A percentile compares a stretch with the other conserved stretches of the same genome.
These are phyloP conservation scores for Mesocricetus auratus DNA, from an alignment of 2,113 vertebrate species.

Conservation along the genomic window DNA sequence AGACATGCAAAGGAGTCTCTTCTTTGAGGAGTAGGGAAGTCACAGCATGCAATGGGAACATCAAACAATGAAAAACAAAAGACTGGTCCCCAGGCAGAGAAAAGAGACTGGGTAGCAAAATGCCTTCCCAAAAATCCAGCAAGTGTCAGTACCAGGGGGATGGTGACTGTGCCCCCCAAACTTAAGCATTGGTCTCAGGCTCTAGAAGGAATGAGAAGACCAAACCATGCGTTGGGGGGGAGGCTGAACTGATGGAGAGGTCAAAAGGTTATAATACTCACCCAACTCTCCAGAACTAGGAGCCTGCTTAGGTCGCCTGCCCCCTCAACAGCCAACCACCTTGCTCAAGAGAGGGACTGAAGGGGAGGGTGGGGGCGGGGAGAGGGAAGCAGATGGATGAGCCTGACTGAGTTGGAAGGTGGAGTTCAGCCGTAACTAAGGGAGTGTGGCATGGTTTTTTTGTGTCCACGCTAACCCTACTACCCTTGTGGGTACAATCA, in stretches of 20 bases:
- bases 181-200: slow-evolving; percentile 51
- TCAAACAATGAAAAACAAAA: slow-evolving; percentile 68
- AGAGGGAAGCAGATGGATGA: not conserved
- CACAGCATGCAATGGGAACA: slow-evolving; percentile 80
- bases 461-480: slow-evolving; percentile 70
- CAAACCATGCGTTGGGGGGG: slow-evolving; percentile 71
- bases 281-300: slow-evolving; percentile 49
- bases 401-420: slow-evolving; percentile 69
- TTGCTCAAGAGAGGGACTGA: slow-evolving; percentile 48
- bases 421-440: slow-evolving; percentile 62
- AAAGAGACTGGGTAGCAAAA: slow-evolving; percentile 67
- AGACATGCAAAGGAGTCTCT: slow-evolving; percentile 84
- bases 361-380: not conserved
- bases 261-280: slow-evolving; percentile 29
- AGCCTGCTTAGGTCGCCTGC: slow-evolving; percentile 59
- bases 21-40: slow-evolving; percentile 65
- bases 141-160: slow-evolving; percentile 68
- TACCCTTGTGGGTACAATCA: slow-evolving; percentile 69
- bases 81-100: slow-evolving; percentile 67
- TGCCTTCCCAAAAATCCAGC: slow-evolving; percentile 71
- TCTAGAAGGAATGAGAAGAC: slow-evolving; percentile 42
- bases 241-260: slow-evolving; percentile 44
- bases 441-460: slow-evolving; percentile 54
- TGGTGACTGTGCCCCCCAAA: slow-evolving; percentile 55
- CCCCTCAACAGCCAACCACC: slow-evolving; percentile 65